Evolutionary conservation across 2,113 vertebrate species (phyloP).

Genomic region (Hypocryptadius cinnamomeus): DNA sequence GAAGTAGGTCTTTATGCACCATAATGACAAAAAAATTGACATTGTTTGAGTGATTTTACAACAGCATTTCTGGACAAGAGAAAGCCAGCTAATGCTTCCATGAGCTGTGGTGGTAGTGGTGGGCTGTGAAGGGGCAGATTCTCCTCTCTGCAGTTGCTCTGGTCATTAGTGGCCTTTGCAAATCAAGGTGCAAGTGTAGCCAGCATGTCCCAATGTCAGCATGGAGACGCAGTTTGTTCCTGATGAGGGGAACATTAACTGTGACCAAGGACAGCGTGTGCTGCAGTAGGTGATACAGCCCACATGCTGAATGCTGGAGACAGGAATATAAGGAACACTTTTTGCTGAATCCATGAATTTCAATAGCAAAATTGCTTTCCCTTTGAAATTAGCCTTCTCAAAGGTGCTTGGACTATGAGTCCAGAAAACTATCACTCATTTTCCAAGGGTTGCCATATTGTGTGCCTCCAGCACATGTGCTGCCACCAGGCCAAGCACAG

Average conservation of each 20-base stretch:
- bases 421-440: background rate
- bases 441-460: background rate
- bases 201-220: background rate
- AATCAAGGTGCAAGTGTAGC: background rate
- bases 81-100: background rate
- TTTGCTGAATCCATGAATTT: background rate
- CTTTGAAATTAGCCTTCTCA: background rate
- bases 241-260: background rate
- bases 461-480: background rate
- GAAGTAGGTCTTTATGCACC: background rate
- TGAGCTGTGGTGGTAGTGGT: background rate
- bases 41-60: background rate
- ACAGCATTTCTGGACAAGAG: background rate
- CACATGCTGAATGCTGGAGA: background rate
- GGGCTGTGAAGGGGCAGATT: background rate
- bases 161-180: background rate
- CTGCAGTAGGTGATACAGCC: background rate
- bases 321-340: background rate
- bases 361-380: background rate
- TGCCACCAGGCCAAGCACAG: background rate
- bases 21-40: background rate
- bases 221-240: background rate
- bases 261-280: rapidly evolving
- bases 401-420: background rate
- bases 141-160: background rate